These are phyloP conservation scores for Zaprionus davidi DNA, from an alignment of 1,140 invertebrate genomes.

Conservation along the genomic window DNA sequence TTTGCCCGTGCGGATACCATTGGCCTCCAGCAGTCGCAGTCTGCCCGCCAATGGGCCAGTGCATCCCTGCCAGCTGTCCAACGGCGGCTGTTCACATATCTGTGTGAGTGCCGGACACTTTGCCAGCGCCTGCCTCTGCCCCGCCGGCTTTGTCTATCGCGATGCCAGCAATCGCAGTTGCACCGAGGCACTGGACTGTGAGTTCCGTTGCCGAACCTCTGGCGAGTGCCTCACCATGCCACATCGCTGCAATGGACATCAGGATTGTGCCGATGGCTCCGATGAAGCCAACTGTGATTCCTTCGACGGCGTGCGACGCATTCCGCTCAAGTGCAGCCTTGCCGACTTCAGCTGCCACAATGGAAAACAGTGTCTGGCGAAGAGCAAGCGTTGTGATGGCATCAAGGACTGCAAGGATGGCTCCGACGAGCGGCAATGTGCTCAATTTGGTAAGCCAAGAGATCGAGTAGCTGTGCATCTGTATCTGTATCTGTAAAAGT, in stretches of 20 bases:
- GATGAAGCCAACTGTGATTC: conserved; percentile 88
- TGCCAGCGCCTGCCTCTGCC: conserved; percentile 86
- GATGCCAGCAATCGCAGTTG: conserved; percentile 85
- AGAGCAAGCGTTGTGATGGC: conserved; percentile 88
- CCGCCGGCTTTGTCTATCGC: conserved; percentile 85
- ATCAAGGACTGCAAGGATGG: conserved; percentile 90
- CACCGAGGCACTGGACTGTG: conserved; percentile 84
- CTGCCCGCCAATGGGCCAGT: conserved; percentile 31
- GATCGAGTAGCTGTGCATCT: background rate
- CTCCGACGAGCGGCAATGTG: conserved; percentile 90
- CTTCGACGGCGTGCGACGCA: conserved; percentile 59
- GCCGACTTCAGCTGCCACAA: conserved; percentile 87
- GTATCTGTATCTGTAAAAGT: background rate
- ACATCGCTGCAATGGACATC: conserved; percentile 89
- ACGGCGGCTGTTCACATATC: conserved; percentile 90
- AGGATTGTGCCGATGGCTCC: conserved; percentile 88
- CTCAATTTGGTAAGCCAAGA: conserved; percentile 73
- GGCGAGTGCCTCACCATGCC: conserved; percentile 88
- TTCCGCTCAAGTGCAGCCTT: conserved; percentile 84
- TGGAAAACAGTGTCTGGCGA: conserved; percentile 83
- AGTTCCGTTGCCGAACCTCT: conserved; percentile 85
- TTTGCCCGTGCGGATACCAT: conserved; percentile 50
- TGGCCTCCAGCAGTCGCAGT: conserved; percentile 46
- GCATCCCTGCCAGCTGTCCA: conserved; percentile 87
- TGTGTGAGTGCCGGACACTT: conserved; percentile 85